phyloP scores from a whole-genome alignment of 2,113 vertebrate species.

The Platysteira castanea region DNA sequence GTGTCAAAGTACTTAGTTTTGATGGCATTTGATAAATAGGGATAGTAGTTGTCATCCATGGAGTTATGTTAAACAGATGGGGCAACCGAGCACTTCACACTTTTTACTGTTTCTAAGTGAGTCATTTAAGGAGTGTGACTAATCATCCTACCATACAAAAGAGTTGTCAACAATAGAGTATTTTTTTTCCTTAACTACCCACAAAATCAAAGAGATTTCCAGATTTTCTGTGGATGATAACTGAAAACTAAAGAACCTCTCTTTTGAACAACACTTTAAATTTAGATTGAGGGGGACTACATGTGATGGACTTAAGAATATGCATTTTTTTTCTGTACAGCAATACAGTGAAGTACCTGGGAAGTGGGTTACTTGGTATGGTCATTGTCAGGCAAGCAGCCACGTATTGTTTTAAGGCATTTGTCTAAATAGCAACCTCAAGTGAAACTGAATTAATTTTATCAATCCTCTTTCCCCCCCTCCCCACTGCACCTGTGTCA shows the following conservation, averaged over 20 bases:
- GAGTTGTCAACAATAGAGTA: slow-evolving; percentile 40
- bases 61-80: slow-evolving; percentile 41
- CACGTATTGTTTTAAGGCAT: not conserved
- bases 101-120: slow-evolving; percentile 34
- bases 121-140: slow-evolving; percentile 34
- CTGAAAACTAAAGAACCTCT: not conserved
- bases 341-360: not conserved
- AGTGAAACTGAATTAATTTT: not conserved
- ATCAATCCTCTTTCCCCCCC: not conserved
- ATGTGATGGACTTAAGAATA: not conserved
- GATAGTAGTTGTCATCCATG: not conserved
- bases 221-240: not conserved
- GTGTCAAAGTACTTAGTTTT: not conserved
- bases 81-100: not conserved
- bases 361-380: rapidly evolving
- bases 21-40: not conserved
- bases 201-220: not conserved
- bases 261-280: not conserved
- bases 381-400: rapidly evolving
- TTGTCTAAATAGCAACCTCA: not conserved
- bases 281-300: not conserved
- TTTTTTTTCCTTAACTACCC: not conserved
- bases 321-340: not conserved
- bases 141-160: slow-evolving; percentile 16
- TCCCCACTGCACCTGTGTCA: not conserved